Conservation (phyloP, 2,797 vertebrate genomes). For the Ptychadena robeensis region DNA sequence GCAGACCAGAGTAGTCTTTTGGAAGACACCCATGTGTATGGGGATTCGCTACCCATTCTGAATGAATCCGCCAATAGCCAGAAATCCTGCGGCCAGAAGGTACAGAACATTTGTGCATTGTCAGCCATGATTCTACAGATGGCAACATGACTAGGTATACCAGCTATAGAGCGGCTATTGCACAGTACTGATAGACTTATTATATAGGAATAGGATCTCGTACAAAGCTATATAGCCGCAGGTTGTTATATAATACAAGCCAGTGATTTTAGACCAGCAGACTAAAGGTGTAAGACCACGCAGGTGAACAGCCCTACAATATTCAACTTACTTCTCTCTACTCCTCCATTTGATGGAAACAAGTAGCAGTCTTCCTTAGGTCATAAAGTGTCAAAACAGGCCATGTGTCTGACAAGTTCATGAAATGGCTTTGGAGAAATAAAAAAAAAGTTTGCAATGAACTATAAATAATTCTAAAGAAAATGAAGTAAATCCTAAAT, state of each 20-base stretch:
- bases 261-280: neutral
- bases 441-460: neutral
- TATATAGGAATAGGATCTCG: no score
- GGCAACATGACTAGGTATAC: neutral
- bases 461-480: neutral
- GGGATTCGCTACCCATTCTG: neutral
- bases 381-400: conserved; percentile 63
- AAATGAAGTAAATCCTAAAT: neutral
- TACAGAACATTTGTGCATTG: neutral
- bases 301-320: neutral
- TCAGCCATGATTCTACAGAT: no score
- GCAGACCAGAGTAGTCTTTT: neutral
- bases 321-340: neutral
- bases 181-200: neutral
- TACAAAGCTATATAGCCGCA: neutral
- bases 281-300: neutral
- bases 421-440: conserved; percentile 18
- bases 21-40: neutral
- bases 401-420: neutral
- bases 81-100: neutral
- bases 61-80: neutral
- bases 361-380: conserved; percentile 52
- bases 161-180: no score
- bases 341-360: neutral
- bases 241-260: neutral